These are phyloP conservation scores for Parapristionchus giblindavisi DNA, from an alignment of 2,888 invertebrate species.

Conservation along the genomic window DNA sequence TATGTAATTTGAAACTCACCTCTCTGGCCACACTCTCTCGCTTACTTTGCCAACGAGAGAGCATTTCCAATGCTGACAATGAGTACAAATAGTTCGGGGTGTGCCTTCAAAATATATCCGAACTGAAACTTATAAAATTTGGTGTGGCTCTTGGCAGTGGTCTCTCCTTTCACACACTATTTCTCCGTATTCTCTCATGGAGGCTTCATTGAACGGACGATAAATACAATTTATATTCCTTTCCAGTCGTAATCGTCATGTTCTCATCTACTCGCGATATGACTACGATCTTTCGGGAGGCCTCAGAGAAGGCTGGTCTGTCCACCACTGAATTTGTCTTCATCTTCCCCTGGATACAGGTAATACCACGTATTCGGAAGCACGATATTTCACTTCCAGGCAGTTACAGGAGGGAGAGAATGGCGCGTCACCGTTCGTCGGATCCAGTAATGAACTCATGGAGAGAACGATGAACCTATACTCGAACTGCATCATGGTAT, in stretches of 20 bases:
- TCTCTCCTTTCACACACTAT: not conserved
- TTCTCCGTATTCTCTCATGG: not conserved
- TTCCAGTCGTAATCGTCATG: slow-evolving; percentile 50
- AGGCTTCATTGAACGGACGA: not conserved
- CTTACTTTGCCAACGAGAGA: no score
- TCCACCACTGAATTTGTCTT: slow-evolving; percentile 46
- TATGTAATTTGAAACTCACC: no score
- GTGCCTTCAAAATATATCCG: no score
- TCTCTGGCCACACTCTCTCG: no score
- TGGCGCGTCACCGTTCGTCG: slow-evolving; percentile 45
- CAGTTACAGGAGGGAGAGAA: slow-evolving; percentile 41
- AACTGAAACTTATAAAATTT: no score
- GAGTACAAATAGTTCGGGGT: no score
- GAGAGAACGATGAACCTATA: slow-evolving; percentile 40
- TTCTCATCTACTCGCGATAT: slow-evolving; percentile 53
- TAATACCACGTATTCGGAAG: not conserved
- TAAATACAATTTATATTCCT: not conserved
- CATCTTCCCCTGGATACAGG: slow-evolving; percentile 50
- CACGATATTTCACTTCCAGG: no score
- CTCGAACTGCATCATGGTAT: slow-evolving; percentile 42
- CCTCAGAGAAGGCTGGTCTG: slow-evolving; percentile 44
- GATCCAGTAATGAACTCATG: slow-evolving; percentile 35
- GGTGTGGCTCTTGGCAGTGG: no score
- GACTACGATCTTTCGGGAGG: slow-evolving; percentile 46
- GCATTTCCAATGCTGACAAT: no score